Conservation (phyloP, 2,113 vertebrate genomes). For the Brachypodius melanocephalos region DNA sequence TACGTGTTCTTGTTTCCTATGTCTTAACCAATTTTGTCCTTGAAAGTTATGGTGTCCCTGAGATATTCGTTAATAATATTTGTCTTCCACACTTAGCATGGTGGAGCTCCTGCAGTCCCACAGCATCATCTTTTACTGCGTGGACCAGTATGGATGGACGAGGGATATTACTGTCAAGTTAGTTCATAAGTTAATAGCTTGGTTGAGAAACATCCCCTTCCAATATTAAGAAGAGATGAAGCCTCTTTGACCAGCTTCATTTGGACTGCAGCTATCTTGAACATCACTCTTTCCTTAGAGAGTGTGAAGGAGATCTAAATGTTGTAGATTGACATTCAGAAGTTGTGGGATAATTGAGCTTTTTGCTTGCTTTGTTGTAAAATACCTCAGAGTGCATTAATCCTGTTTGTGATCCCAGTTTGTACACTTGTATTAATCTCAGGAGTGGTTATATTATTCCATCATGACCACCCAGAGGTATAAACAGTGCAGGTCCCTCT, state of each 20-base stretch:
- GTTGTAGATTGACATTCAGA: background rate
- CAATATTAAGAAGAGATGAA: background rate
- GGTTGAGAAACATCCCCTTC: background rate
- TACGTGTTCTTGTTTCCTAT: background rate
- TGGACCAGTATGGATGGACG: background rate
- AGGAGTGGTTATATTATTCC: background rate
- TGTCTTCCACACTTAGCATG: background rate
- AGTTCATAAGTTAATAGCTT: background rate
- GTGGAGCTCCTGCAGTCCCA: background rate
- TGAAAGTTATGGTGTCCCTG: background rate
- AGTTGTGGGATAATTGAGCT: background rate
- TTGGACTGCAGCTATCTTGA: background rate
- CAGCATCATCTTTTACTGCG: background rate
- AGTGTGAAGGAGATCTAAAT: background rate
- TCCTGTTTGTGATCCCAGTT: background rate
- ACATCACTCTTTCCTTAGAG: background rate
- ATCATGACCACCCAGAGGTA: fast-evolving
- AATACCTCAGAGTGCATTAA: background rate
- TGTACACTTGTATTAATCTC: background rate
- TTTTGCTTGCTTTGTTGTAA: background rate
- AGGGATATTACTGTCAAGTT: background rate
- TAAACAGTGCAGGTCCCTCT: too few relatives aligned
- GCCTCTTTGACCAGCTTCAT: background rate
- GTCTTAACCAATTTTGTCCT: background rate
- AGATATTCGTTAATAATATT: background rate